A percentile compares a stretch with the other conserved stretches of the same genome.
phyloP scores from a whole-genome alignment of 2,888 invertebrate species.

The Antheraea assamensis region DNA sequence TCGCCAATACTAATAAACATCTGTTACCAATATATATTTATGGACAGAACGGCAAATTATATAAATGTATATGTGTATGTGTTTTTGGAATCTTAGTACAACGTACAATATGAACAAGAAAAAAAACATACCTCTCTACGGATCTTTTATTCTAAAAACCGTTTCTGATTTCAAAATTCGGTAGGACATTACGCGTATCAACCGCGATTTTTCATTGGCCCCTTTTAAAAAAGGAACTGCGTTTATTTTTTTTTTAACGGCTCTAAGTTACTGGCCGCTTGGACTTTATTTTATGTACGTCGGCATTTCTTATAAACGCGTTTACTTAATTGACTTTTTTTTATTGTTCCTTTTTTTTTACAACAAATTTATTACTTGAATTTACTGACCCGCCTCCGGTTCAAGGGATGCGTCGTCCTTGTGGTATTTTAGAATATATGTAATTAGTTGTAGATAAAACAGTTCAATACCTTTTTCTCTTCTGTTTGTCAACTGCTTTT shows the following conservation, averaged over 20 bases:
- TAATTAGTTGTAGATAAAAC: not conserved
- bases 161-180: slow-evolving; percentile 70
- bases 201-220: slow-evolving; percentile 69
- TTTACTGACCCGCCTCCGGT: slow-evolving; percentile 13
- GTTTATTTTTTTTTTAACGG: slow-evolving; percentile 45
- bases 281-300: slow-evolving; percentile 35
- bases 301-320: slow-evolving; percentile 39
- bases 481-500: too few relatives aligned
- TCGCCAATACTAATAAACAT: too few relatives aligned
- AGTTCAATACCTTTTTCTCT: not conserved
- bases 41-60: too few relatives aligned
- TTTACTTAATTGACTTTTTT: slow-evolving; percentile 40
- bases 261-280: slow-evolving; percentile 41
- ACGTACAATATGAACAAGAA: slow-evolving; percentile 20
- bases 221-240: slow-evolving; percentile 59
- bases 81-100: too few relatives aligned
- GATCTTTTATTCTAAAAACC: slow-evolving; percentile 35
- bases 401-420: not conserved
- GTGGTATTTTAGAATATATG: not conserved
- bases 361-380: slow-evolving; percentile 32
- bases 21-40: too few relatives aligned
- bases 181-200: slow-evolving; percentile 69
- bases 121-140: slow-evolving; percentile 32
- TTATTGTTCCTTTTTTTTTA: slow-evolving; percentile 28
- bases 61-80: too few relatives aligned